Evolutionary conservation across 2,113 vertebrate genomes (phyloP).

Genomic region (Colistium nudipinnis): DNA sequence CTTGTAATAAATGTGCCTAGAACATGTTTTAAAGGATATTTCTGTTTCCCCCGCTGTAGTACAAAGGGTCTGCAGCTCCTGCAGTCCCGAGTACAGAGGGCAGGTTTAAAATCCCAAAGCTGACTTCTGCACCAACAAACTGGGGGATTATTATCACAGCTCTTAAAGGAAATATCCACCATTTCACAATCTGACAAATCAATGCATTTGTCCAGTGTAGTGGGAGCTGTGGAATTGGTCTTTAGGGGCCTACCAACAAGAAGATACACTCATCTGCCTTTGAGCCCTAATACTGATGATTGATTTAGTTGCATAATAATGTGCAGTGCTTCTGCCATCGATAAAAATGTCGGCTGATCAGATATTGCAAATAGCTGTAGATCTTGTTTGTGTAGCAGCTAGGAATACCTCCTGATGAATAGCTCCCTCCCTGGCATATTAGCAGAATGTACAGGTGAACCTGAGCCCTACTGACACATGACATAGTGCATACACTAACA

Average conservation of each 20-base stretch:
- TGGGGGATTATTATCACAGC: neutral
- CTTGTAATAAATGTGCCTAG: too few species aligned
- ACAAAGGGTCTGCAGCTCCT: neutral
- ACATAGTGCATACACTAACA: too few species aligned
- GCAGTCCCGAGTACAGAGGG: neutral
- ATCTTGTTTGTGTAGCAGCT: too few species aligned
- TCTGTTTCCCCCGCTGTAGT: neutral
- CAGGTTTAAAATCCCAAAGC: neutral
- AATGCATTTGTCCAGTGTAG: neutral
- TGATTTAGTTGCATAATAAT: too few species aligned
- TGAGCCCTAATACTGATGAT: too few species aligned
- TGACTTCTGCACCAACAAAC: neutral
- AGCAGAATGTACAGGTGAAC: neutral
- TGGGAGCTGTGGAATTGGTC: neutral
- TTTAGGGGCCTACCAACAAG: neutral
- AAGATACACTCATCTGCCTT: too few species aligned
- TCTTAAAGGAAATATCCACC: constrained; percentile 9
- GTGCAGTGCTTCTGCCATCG: too few species aligned
- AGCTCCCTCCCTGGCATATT: too few species aligned
- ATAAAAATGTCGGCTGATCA: too few species aligned
- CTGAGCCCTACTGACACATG: too few species aligned
- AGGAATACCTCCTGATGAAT: too few species aligned
- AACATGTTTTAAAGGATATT: neutral
- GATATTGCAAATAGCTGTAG: too few species aligned
- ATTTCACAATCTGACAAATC: neutral